Evolutionary conservation across 2,888 invertebrate genomes (phyloP).

Genomic region (Litoditis marina): DNA sequence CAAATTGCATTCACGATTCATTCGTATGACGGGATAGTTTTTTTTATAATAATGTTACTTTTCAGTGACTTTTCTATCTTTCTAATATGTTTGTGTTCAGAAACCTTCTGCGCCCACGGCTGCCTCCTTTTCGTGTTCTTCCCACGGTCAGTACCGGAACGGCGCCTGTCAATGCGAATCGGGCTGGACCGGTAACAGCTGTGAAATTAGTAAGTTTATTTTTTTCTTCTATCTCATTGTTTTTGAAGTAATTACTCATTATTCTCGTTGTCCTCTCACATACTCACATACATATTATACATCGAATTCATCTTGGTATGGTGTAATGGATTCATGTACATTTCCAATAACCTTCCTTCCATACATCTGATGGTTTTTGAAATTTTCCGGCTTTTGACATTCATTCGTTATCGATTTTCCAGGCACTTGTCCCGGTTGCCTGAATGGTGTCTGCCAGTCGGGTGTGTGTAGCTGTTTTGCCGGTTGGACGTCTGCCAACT

Average conservation of each 20-base stretch:
- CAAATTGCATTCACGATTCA: too few relatives aligned
- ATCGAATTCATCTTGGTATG: too few relatives aligned
- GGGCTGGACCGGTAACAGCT: conserved; percentile 48
- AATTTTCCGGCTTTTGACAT: not conserved
- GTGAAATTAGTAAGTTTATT: conserved; percentile 26
- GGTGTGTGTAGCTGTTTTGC: conserved; percentile 92
- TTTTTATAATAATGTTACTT: too few relatives aligned
- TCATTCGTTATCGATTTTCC: not conserved
- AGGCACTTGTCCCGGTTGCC: conserved; percentile 24
- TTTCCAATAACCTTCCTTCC: too few relatives aligned
- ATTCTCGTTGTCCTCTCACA: too few relatives aligned
- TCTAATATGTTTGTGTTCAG: not conserved
- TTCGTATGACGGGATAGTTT: too few relatives aligned
- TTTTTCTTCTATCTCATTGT: not conserved
- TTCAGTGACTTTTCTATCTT: not conserved
- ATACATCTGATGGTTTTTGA: too few relatives aligned
- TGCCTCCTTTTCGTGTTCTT: not conserved
- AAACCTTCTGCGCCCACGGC: too few relatives aligned
- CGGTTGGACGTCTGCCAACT: conserved; percentile 97
- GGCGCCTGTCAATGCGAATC: conserved; percentile 85
- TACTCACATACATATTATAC: too few relatives aligned
- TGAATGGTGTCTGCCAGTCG: conserved; percentile 35
- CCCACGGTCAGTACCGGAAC: conserved; percentile 76
- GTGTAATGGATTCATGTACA: too few relatives aligned
- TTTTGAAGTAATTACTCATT: too few relatives aligned